These are phyloP conservation scores for Leptinotarsa undecemlineata DNA, from an alignment of 1,140 invertebrate species.

Conservation along the genomic window DNA sequence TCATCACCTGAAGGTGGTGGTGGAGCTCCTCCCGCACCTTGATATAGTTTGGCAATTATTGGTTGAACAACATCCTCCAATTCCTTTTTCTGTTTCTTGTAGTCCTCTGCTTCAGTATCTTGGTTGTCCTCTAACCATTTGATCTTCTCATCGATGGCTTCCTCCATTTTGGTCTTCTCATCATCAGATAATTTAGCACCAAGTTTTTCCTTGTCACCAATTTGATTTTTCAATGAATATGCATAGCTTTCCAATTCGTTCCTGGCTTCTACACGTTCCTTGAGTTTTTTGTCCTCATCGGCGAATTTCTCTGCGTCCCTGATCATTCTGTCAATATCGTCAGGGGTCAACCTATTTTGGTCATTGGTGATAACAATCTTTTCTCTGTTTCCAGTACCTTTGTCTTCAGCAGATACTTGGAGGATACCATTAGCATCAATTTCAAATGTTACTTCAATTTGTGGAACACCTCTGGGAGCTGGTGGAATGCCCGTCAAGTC, in stretches of 20 bases:
- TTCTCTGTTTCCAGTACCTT: constrained; percentile 97
- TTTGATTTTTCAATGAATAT: constrained; percentile 97
- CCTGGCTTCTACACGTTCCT: constrained; percentile 94
- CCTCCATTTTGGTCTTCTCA: constrained; percentile 95
- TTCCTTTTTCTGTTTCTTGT: constrained; percentile 97
- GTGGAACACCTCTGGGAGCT: constrained; percentile 96
- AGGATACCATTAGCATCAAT: constrained; percentile 98
- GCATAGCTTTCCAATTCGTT: constrained; percentile 97
- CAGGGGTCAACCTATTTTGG: constrained; percentile 93
- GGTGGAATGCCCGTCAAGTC: constrained; percentile 98
- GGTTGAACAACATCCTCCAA: constrained; percentile 95
- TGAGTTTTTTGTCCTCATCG: constrained; percentile 97
- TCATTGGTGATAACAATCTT: constrained; percentile 99
- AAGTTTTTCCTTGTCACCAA: constrained; percentile 96
- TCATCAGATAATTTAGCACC: constrained; percentile 88
- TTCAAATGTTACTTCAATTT: constrained; percentile 99
- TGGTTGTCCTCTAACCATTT: constrained; percentile 98
- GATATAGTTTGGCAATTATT: constrained; percentile 96
- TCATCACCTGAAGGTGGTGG: constrained; percentile 68
- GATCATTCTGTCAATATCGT: constrained; percentile 99
- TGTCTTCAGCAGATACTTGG: constrained; percentile 93
- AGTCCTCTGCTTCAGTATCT: constrained; percentile 91
- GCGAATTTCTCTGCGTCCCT: constrained; percentile 98
- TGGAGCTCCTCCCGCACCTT: constrained; percentile 77
- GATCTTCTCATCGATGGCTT: constrained; percentile 94